phyloP scores from a whole-genome alignment of 2,888 invertebrate species.

The Torymus texanus region DNA sequence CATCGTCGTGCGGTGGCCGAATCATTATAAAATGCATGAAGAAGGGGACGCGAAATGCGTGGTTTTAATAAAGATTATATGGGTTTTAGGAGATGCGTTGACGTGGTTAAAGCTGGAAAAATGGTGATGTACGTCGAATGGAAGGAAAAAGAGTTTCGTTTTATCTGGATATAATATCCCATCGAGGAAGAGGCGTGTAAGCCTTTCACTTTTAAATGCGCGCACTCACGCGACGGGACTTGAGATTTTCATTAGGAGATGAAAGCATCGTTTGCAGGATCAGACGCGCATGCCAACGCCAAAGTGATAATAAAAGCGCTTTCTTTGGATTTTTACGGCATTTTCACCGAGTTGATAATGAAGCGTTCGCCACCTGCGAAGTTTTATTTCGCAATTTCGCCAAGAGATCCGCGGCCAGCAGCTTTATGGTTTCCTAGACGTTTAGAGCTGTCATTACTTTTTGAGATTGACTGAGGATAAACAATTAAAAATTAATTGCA shows the following conservation, averaged over 20 bases:
- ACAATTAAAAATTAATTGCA: too few relatives aligned
- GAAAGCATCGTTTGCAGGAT: slow-evolving; percentile 16
- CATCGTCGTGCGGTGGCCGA: slow-evolving; percentile 29
- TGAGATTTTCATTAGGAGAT: slow-evolving; percentile 16
- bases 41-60: background rate
- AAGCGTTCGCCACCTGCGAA: background rate
- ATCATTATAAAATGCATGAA: slow-evolving; percentile 33
- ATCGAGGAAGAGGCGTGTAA: background rate
- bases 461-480: too few relatives aligned
- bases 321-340: background rate
- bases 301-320: background rate
- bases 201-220: slow-evolving; percentile 5
- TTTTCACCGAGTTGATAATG: background rate
- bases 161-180: too few relatives aligned
- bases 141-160: too few relatives aligned
- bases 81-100: background rate
- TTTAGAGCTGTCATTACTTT: too few relatives aligned
- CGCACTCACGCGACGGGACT: slow-evolving; percentile 1
- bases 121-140: too few relatives aligned
- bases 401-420: too few relatives aligned
- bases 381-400: too few relatives aligned
- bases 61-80: slow-evolving; percentile 4
- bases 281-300: too few relatives aligned
- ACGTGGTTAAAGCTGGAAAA: too few relatives aligned
- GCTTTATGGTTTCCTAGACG: too few relatives aligned